phyloP scores from a whole-genome alignment of 1,140 invertebrate genomes.

The Solen grandis region DNA sequence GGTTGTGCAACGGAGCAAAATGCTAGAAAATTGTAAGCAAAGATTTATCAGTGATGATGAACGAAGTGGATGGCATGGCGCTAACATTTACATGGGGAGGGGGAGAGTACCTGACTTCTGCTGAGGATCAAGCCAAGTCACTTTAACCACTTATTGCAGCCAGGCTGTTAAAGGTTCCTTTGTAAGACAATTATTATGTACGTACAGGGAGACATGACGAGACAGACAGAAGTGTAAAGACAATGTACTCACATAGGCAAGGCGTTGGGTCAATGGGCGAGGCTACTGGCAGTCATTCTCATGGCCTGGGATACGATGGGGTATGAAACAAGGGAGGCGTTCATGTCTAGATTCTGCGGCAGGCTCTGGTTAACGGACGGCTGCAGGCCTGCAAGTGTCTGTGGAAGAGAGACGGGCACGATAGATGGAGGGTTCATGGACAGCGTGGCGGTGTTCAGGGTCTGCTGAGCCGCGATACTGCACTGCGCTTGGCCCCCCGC shows the following conservation, averaged over 20 bases:
- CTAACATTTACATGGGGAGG: no score
- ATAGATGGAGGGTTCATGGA: constrained; percentile 74
- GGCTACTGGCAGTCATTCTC: constrained; percentile 76
- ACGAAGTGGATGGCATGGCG: no score
- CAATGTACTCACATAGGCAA: constrained; percentile 23
- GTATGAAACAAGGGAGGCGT: constrained; percentile 85
- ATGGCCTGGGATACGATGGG: constrained; percentile 86
- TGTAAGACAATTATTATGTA: no score
- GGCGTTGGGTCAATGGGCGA: constrained; percentile 70
- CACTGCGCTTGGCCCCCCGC: constrained; percentile 60
- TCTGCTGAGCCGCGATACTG: constrained; percentile 52
- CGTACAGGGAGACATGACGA: background rate
- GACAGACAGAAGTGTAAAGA: constrained; percentile 5
- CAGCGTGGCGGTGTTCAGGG: constrained; percentile 68
- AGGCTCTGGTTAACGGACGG: constrained; percentile 54
- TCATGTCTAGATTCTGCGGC: constrained; percentile 55
- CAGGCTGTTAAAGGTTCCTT: no score
- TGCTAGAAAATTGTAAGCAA: no score
- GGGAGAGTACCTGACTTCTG: no score
- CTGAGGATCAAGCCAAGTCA: no score
- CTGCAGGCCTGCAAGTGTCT: constrained; percentile 56
- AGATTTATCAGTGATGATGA: no score
- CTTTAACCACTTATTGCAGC: no score
- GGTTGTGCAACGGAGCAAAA: no score
- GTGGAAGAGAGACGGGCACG: constrained; percentile 74